Base-by-base conservation (phyloP, 2,113 vertebrate genomes). In the Malurus cyaneus region DNA sequence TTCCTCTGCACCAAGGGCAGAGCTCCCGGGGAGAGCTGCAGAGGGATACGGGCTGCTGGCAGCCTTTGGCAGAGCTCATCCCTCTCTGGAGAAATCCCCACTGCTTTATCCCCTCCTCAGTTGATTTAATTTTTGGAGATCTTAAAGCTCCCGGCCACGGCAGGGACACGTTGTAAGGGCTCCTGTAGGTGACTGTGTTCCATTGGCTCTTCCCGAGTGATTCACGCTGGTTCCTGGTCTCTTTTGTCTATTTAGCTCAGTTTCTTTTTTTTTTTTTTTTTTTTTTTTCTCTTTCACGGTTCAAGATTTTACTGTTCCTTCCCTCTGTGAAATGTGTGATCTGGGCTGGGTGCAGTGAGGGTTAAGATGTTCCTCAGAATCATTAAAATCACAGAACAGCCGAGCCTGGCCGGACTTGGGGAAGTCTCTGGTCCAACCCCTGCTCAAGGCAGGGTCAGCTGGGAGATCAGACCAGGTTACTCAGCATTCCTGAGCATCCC, bases 381-480 rank as follows among this genome's bases (percentile, higher is more conserved):
- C 54, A 16, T 49, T 80, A 44, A 78, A 88, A 92, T 47, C 64
- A 2, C 56, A 10, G 72, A 62, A 9, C 31, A 59, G 15, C 24
- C 1, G 3, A 60, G 82, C 8, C 19, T 50, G 69, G 71, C 89
- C 28, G 60, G 59, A 66, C 79, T 64, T 80, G 0, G 1, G 79
- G 71, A 54, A 72, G 74, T 8, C 62, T 91, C 32, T 56, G 4
- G 36, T 66, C 85, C 88, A 88, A 13, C 3, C 71, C 14, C 18
- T 39, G 90, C 88, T 92, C 59, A 1, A 20, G 65, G 84, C 89
- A 31, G 93, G 92, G 53, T 78, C 93, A 86, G 90, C 90, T 80
- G 79, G n/a, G 60, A 93, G 88, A 70, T 53, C 76, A 74, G 86
- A 73, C 88, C 88, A 47, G 95, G 96, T 96, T 96, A 96, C 91